phyloP scores from a whole-genome alignment of 2,888 invertebrate species.

The Chaitophorus viminalis region DNA sequence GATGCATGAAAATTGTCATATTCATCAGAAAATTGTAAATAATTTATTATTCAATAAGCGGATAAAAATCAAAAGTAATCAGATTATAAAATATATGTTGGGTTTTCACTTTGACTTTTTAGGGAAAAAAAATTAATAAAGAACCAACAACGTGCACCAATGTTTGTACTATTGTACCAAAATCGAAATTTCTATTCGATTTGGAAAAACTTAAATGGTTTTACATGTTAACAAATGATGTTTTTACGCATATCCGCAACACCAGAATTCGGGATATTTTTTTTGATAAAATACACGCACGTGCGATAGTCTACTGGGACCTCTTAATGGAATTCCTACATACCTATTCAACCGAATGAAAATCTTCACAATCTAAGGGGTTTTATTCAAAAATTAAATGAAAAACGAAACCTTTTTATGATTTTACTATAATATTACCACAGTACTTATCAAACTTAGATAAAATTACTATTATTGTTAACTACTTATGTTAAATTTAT shows the following conservation, averaged over 20 bases:
- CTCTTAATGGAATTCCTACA: background rate
- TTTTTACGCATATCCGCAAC: background rate
- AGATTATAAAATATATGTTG: background rate
- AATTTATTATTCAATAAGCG: too few relatives aligned
- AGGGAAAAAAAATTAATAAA: background rate
- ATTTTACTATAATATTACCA: too few relatives aligned
- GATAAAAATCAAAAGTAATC: background rate
- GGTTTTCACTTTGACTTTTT: background rate
- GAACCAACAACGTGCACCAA: background rate
- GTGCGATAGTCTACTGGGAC: background rate
- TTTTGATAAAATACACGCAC: background rate
- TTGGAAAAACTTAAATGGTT: background rate
- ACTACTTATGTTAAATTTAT: too few relatives aligned
- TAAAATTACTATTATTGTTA: too few relatives aligned
- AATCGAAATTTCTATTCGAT: slow-evolving; percentile 11
- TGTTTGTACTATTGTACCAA: background rate
- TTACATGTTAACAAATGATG: background rate
- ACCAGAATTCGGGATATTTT: background rate
- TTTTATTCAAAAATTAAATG: background rate
- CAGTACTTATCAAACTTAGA: too few relatives aligned
- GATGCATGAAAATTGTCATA: too few relatives aligned
- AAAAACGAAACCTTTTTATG: too few relatives aligned
- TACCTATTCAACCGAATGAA: background rate
- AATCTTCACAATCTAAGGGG: background rate
- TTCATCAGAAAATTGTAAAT: too few relatives aligned